These are phyloP conservation scores for Catagonus wagneri DNA, from an alignment of 2,113 vertebrate genomes.

Conservation along the genomic window DNA sequence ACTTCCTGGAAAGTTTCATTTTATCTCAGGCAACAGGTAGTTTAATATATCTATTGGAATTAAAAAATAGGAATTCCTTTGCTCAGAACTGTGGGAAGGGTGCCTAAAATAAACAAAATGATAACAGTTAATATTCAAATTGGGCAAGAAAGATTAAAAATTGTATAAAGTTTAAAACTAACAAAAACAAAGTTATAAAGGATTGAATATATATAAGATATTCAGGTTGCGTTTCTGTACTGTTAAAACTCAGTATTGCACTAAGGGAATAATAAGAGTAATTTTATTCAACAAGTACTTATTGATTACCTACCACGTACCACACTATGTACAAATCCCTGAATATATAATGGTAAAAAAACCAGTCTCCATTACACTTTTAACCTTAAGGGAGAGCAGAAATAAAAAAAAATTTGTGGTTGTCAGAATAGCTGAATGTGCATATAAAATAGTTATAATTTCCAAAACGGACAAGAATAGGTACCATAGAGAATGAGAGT, in stretches of 20 bases:
- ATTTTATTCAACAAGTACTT: background rate
- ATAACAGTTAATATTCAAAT: background rate
- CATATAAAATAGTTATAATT: background rate
- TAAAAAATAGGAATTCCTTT: constrained; percentile 53
- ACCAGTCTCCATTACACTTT: background rate
- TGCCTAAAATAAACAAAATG: background rate
- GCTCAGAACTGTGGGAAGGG: background rate
- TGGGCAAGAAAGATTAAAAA: constrained; percentile 1
- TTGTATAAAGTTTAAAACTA: background rate
- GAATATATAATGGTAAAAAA: background rate
- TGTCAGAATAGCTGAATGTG: background rate
- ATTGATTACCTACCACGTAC: background rate
- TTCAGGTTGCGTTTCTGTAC: background rate
- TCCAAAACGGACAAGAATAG: background rate
- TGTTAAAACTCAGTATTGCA: background rate
- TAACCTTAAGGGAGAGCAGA: background rate
- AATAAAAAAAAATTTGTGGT: background rate
- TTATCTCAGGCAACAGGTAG: constrained; percentile 75
- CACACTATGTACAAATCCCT: background rate
- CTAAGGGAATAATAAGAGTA: constrained; percentile 11
- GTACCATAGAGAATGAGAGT: background rate
- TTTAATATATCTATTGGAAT: constrained; percentile 43
- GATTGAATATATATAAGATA: background rate
- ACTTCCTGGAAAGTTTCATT: constrained; percentile 70
- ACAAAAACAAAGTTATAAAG: background rate